Evolutionary conservation across 2,888 invertebrate species (phyloP), one percentile per base, ranked within the genome.

Genomic region (Drosophila lutescens): DNA sequence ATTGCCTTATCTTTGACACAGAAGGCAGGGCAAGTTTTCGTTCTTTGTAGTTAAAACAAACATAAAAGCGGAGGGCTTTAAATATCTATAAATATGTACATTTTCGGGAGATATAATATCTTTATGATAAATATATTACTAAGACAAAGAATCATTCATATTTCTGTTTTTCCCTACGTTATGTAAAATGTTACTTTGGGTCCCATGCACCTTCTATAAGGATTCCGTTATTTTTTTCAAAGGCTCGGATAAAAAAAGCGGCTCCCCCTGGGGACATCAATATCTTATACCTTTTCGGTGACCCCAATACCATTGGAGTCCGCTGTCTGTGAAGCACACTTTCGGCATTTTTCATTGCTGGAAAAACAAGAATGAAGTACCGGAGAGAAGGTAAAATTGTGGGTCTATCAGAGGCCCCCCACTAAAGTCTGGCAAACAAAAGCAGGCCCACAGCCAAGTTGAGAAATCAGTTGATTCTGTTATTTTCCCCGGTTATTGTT

Each of bases 381-480:
- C 44, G 53, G 50, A 57, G 32, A 38, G 53, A 71, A 71, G 71
- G 60, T 57, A 58, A 38, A 69, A 59, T 65, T 40, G 66, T 40
- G 65, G 65, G 65, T 46, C 46, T 53, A 53, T 58, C 34, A 32
- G 30, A 15, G 10, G 5, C 10, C 54, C 38, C 38, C 17, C 36
- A 6, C 63, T 17, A 20, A 38, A 40, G 46, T 47, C 44, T 65
- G 70, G 55, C 54, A 61, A 49, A 68, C 56, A 54, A 60, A 65
- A 36, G 62, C 44, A 56, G 66, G 70, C 75, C 72, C 43, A 46
- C 59, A 79, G 85, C 85, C 76, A 80, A 79, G 72, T 81, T 72
- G 70, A 78, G 78, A 85, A 87, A 85, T 85, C 86, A 80, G 82
- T 87, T 87, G 80, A 80, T 74, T 77, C 70, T 85, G 78, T 85